phyloP scores from a whole-genome alignment of 2,113 vertebrate species.

The Apteryx mantelli region DNA sequence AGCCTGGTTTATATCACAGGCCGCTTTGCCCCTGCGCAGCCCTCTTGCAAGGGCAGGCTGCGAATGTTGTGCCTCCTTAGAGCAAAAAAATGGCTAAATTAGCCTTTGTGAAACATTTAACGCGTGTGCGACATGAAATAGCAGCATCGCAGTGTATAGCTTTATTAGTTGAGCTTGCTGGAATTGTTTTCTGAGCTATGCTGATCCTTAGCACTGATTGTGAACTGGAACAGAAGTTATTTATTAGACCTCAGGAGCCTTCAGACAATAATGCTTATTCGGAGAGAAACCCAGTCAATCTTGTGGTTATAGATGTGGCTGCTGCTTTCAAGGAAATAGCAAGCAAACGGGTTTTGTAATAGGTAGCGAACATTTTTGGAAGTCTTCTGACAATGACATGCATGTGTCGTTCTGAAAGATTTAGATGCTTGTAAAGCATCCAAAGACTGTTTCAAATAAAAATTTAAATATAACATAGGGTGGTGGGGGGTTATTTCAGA shows the following conservation, averaged over 20 bases:
- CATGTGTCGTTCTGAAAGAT: neutral
- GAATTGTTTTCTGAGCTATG: conserved; percentile 28
- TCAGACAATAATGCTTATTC: neutral
- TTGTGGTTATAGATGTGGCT: neutral
- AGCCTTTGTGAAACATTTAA: neutral
- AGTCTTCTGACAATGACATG: neutral
- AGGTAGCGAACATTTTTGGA: neutral
- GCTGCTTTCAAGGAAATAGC: neutral
- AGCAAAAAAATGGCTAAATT: conserved; percentile 34
- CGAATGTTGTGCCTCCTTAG: conserved; percentile 30
- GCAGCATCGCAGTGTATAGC: neutral
- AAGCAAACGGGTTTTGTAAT: neutral
- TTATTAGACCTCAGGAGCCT: conserved; percentile 10
- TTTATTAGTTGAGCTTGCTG: conserved; percentile 42
- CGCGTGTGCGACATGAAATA: neutral
- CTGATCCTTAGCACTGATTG: neutral
- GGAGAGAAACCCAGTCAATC: neutral
- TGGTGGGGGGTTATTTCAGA: neutral
- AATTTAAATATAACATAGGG: neutral
- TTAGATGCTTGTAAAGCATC: neutral
- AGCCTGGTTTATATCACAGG: neutral
- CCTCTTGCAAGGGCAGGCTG: neutral
- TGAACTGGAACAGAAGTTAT: neutral
- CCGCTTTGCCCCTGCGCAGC: neutral
- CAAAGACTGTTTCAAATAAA: rapidly evolving